phyloP scores from a whole-genome alignment of 1,140 invertebrate species.

The Dreissena polymorpha region DNA sequence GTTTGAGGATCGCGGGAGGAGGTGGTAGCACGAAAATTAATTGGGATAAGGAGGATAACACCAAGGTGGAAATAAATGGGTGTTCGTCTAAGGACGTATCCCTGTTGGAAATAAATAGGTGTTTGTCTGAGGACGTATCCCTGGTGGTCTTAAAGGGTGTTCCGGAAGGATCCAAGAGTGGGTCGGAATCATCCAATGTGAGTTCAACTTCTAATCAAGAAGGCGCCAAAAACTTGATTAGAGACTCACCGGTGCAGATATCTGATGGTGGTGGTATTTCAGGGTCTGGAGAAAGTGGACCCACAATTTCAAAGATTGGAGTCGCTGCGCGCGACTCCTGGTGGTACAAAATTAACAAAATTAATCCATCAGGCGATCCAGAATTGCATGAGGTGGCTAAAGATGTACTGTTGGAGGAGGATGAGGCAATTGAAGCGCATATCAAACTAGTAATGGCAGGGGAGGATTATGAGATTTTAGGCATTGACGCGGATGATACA shows the following conservation, averaged over 20 bases:
- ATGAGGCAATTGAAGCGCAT: slow-evolving; percentile 10
- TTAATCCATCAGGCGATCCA: slow-evolving; percentile 25
- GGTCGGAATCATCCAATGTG: not conserved
- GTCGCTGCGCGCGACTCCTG: not conserved
- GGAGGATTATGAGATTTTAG: slow-evolving; percentile 11
- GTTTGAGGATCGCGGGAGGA: slow-evolving; percentile 1
- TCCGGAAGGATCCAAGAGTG: not conserved
- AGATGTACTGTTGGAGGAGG: not conserved
- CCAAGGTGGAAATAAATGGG: not conserved
- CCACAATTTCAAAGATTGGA: not conserved
- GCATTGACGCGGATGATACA: not conserved
- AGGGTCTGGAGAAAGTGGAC: not conserved
- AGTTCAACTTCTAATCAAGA: slow-evolving; percentile 7
- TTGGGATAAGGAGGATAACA: slow-evolving; percentile 3
- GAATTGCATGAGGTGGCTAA: not conserved
- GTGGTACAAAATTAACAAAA: not conserved
- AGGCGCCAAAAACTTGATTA: slow-evolving; percentile 17
- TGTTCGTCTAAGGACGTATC: too few species aligned
- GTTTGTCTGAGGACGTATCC: slow-evolving; percentile 12
- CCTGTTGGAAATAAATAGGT: too few species aligned
- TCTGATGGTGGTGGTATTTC: slow-evolving; percentile 15
- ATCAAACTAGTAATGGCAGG: not conserved
- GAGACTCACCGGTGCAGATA: not conserved
- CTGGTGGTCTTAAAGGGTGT: slow-evolving; percentile 14
- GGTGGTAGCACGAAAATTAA: not conserved